Base-by-base conservation (phyloP, 2,888 invertebrate species). In the Aphidius colemani region DNA sequence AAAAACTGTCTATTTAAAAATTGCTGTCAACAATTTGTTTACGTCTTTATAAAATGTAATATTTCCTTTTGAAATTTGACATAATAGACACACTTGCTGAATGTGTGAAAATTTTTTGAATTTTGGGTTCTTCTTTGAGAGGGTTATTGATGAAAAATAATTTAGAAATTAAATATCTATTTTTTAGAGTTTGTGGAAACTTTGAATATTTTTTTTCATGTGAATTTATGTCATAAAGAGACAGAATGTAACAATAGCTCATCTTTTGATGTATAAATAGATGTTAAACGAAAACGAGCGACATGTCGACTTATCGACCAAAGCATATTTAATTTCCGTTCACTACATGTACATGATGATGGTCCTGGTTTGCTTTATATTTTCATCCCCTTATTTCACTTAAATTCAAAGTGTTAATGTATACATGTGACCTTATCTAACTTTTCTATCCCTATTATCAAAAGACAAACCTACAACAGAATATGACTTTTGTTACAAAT, bases 261-360 rank as follows among this genome's bases (percentile, higher is more conserved):
- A 80, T 80, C 80, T 76, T 77, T 74, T 76, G 73, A 74, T 72
- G 76, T 72, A 75, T 78, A 78, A 71, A 69, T 70, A 70, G 64
- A 30, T 30, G 30, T 5, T 30, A 30, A 30, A 57, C 56, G 57
- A 57, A 46, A 46, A 45, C 53, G 51, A 46, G 57, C 60, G 45
- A 41, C 67, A 61, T 61, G 51, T 50, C 60, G 77, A 81, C 81
- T 82, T 82, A 82, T 82, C 81, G 80, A 79, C 78, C 77, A 77
- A 79, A 80, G 80, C 81, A 82, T 82, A 82, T 82, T 82, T 82
- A 82, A 82, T 82, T 82, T 82, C 82, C 82, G 82, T 76, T 80
- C 76, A 57, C 46, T 46, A 46, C 46, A 57, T 46, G 46, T 46
- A 46, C 46, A 57, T 46, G 46, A 30, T 57, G 74, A 76, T 74